Evolutionary conservation across 2,113 vertebrate species (phyloP).

Genomic region (Aegithalos caudatus): DNA sequence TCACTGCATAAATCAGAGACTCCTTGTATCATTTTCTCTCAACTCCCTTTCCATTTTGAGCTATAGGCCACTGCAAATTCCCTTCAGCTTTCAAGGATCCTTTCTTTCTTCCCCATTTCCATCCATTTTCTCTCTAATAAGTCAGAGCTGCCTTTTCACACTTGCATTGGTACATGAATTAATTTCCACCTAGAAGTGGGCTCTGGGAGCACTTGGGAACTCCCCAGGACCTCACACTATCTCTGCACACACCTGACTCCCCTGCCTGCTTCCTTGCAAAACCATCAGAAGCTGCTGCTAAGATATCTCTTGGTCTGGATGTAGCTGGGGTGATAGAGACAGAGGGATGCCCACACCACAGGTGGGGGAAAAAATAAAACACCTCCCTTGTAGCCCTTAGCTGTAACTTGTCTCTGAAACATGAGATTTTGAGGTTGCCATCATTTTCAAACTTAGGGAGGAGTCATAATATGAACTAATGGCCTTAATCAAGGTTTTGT

Average conservation of each 20-base stretch:
- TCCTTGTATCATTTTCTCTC: neutral
- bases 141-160: neutral
- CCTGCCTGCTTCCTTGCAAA: neutral
- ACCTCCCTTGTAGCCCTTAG: neutral
- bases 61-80: neutral
- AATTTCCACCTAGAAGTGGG: neutral
- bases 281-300: neutral
- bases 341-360: neutral
- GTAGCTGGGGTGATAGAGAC: neutral
- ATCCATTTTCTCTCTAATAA: neutral
- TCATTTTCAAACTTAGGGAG: neutral
- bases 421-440: neutral
- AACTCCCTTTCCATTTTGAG: neutral
- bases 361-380: fast-evolving
- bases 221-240: neutral
- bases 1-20: neutral
- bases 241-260: fast-evolving
- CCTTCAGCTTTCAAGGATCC: neutral
- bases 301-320: neutral
- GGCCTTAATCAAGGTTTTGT: fast-evolving
- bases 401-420: neutral
- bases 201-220: neutral
- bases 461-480: fast-evolving
- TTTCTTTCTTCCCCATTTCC: neutral
- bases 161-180: neutral